A percentile compares a stretch with the other conserved stretches of the same genome.
Evolutionary conservation across 2,113 vertebrate genomes (phyloP).

Genomic region (Zeus faber): DNA sequence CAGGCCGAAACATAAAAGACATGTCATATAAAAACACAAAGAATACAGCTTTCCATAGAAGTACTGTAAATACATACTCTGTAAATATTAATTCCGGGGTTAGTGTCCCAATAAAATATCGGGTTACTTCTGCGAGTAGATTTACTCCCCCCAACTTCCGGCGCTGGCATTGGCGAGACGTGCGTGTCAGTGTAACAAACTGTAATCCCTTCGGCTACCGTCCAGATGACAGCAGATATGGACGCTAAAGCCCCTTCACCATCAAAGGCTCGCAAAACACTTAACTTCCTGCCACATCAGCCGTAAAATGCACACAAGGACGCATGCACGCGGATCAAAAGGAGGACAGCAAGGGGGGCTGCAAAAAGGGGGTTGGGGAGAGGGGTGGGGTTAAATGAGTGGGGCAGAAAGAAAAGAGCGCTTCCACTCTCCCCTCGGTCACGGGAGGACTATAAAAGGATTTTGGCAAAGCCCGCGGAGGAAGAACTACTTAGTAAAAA

Average conservation of each 20-base stretch:
- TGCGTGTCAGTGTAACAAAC: too few relatives aligned
- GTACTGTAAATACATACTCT: too few relatives aligned
- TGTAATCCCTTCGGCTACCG: neutral
- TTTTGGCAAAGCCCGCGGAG: conserved; percentile 10
- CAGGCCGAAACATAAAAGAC: too few relatives aligned
- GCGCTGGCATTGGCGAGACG: too few relatives aligned
- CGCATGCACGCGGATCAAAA: conserved; percentile 21
- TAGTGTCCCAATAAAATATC: too few relatives aligned
- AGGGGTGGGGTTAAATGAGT: neutral
- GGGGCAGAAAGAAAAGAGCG: conserved; percentile 4
- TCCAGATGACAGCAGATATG: conserved; percentile 15
- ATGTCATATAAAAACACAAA: too few relatives aligned
- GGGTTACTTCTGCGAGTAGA: too few relatives aligned
- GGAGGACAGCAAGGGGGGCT: too few relatives aligned
- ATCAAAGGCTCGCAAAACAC: conserved; percentile 12
- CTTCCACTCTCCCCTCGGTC: conserved; percentile 17
- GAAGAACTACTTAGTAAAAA: conserved; percentile 23
- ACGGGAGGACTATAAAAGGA: conserved; percentile 14
- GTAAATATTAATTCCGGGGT: too few relatives aligned
- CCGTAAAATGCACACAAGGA: conserved; percentile 4
- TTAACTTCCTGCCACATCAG: conserved; percentile 21
- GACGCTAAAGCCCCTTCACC: neutral
- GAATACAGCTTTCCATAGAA: too few relatives aligned
- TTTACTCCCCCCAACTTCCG: too few relatives aligned
- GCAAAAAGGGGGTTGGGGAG: too few relatives aligned